phyloP scores from a whole-genome alignment of 2,888 invertebrate genomes.

The Eupithecia subumbrata region DNA sequence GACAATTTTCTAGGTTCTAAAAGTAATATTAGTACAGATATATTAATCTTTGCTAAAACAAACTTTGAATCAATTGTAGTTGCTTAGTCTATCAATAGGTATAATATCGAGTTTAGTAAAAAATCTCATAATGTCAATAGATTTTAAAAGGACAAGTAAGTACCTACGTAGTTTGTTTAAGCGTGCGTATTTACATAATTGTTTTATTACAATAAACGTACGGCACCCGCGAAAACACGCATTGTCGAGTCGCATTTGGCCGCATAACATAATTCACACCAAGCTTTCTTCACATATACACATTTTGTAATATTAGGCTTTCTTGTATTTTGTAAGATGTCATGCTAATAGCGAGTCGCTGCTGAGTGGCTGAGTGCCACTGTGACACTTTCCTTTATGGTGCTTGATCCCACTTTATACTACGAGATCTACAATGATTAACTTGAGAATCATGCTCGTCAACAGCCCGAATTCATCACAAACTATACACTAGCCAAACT shows the following conservation, averaged over 20 bases:
- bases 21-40: too few relatives aligned
- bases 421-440: background rate
- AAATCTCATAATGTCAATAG: too few relatives aligned
- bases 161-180: too few relatives aligned
- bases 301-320: background rate
- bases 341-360: background rate
- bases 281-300: slow-evolving; percentile 6
- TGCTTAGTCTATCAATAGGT: too few relatives aligned
- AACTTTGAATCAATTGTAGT: too few relatives aligned
- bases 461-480: too few relatives aligned
- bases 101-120: too few relatives aligned
- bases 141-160: too few relatives aligned
- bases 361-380: background rate
- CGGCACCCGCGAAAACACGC: background rate
- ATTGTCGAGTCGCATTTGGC: background rate
- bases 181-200: too few relatives aligned
- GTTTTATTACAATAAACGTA: background rate
- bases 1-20: too few relatives aligned
- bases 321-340: slow-evolving; percentile 12
- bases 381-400: slow-evolving; percentile 20
- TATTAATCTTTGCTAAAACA: too few relatives aligned
- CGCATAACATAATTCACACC: background rate
- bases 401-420: slow-evolving; percentile 2
- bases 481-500: too few relatives aligned
- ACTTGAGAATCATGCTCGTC: background rate